Evolutionary conservation across 2,888 invertebrate species (phyloP).

Genomic region (Eudemis profundana): DNA sequence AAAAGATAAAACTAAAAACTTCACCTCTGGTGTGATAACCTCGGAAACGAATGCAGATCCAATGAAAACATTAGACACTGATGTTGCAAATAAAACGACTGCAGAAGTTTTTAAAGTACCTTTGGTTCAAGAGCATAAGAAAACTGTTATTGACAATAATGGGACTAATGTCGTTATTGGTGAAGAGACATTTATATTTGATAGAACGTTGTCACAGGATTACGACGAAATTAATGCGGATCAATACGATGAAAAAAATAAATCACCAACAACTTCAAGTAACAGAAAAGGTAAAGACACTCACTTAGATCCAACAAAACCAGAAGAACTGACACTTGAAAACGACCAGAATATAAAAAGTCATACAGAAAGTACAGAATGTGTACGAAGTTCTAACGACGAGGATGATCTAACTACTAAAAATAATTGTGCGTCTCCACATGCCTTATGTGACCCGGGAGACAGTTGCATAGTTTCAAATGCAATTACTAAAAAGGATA

Average conservation of each 20-base stretch:
- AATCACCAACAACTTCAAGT: not conserved
- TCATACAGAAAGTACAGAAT: not conserved
- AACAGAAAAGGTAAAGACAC: not conserved
- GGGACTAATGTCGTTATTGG: slow-evolving; percentile 31
- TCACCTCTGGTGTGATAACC: not conserved
- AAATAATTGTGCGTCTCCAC: not conserved
- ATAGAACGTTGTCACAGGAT: slow-evolving; percentile 39
- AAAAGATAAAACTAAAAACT: not conserved
- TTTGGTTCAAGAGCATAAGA: not conserved
- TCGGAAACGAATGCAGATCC: not conserved
- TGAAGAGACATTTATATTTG: slow-evolving; percentile 37
- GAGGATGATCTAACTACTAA: not conserved
- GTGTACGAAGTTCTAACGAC: not conserved
- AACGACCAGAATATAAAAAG: not conserved
- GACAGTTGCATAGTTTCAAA: not conserved
- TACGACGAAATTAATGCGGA: slow-evolving; percentile 28
- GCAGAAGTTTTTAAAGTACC: not conserved
- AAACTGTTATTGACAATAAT: not conserved
- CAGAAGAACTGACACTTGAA: no score
- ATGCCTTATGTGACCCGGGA: not conserved
- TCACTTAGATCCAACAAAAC: not conserved
- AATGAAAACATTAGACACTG: not conserved
- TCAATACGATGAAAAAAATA: not conserved
- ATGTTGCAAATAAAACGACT: not conserved
- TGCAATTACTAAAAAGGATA: not conserved